Evolutionary conservation across 2,113 vertebrate genomes (phyloP).

Genomic region (Onychostruthus taczanowskii): DNA sequence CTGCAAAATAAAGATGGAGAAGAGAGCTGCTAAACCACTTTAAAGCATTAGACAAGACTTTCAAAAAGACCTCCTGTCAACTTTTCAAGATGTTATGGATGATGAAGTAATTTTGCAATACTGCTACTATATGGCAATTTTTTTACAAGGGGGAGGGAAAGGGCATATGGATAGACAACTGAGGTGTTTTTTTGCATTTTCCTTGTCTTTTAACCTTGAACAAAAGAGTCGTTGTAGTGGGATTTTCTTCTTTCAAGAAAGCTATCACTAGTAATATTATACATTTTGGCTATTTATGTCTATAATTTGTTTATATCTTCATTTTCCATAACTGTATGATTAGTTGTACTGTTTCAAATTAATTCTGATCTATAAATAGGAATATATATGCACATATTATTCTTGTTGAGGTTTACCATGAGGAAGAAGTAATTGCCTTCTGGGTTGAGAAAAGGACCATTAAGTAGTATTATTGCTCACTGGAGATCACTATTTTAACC

Average conservation of each 20-base stretch:
- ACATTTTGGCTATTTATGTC: background rate
- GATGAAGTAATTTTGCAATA: background rate
- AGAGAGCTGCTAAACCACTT: background rate
- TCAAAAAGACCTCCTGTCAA: background rate
- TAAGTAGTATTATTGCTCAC: background rate
- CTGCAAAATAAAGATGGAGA: background rate
- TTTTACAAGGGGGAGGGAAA: background rate
- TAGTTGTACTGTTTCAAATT: background rate
- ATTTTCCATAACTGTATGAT: background rate
- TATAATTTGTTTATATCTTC: background rate
- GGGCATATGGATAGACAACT: background rate
- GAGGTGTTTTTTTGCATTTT: background rate
- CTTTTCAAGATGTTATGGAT: background rate
- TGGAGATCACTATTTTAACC: slow-evolving; percentile 29
- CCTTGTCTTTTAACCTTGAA: background rate
- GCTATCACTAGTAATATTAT: background rate
- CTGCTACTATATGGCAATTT: background rate
- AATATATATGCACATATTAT: background rate
- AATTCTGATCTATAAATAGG: slow-evolving; percentile 1
- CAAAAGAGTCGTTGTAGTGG: background rate
- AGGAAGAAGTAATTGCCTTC: slow-evolving; percentile 19
- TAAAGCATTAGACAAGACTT: slow-evolving; percentile 6
- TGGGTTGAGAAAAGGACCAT: background rate
- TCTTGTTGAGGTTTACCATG: background rate
- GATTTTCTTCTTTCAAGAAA: background rate